These are phyloP conservation scores for Drosophila nigrodunni DNA, from an alignment of 1,140 invertebrate genomes.

Conservation along the genomic window DNA sequence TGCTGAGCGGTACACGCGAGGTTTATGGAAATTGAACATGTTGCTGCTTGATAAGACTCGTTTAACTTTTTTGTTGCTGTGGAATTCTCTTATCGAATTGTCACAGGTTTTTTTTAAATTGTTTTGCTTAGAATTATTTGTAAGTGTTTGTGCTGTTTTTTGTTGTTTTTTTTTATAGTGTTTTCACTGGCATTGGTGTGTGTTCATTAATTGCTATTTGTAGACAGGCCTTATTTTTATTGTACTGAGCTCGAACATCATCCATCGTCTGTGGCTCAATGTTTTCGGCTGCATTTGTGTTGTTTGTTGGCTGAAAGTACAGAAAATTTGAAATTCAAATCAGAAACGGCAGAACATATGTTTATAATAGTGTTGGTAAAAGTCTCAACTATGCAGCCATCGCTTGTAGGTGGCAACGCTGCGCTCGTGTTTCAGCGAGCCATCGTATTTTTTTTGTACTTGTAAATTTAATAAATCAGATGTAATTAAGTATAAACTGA, in stretches of 20 bases:
- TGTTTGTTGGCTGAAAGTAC: slow-evolving; percentile 19
- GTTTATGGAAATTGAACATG: slow-evolving; percentile 96
- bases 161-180: slow-evolving; percentile 8
- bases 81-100: slow-evolving; percentile 9
- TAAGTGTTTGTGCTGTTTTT: slow-evolving; percentile 16
- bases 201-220: slow-evolving; percentile 44
- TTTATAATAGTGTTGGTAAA: slow-evolving; percentile 35
- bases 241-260: slow-evolving; percentile 39
- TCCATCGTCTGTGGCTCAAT: slow-evolving; percentile 46
- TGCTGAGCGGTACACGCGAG: slow-evolving; percentile 93
- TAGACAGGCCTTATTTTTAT: slow-evolving; percentile 28
- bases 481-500: slow-evolving; percentile 1
- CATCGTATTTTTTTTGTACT: background rate
- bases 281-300: slow-evolving; percentile 43
- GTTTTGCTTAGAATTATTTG: slow-evolving; percentile 4
- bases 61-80: slow-evolving; percentile 15
- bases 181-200: slow-evolving; percentile 36
- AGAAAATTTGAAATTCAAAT: slow-evolving; percentile 33
- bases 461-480: background rate
- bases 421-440: background rate
- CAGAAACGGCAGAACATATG: slow-evolving; percentile 37
- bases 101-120: slow-evolving; percentile 25
- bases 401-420: slow-evolving; percentile 40
- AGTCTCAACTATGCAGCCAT: background rate
- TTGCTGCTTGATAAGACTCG: slow-evolving; percentile 45